Base-by-base conservation (phyloP, 1,140 invertebrate genomes). In the Ectropis grisescens region DNA sequence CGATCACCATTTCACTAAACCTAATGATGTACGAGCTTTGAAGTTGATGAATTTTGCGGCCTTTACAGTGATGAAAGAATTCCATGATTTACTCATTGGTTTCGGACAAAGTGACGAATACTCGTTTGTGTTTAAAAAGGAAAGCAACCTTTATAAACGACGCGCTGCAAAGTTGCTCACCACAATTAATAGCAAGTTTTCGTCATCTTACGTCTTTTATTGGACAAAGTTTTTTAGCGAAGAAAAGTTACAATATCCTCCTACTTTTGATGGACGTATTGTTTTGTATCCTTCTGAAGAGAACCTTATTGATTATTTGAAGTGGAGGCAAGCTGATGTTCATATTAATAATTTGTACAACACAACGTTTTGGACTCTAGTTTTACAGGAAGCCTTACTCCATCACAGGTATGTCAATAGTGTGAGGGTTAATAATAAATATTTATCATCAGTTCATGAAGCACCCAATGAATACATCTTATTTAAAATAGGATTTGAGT, bases 281-380 rank as follows among this genome's bases (percentile, higher is more conserved):
- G 87, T 98, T 13, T 76, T 97, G 1, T 98, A 98, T 84, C 96
- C 97, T 0, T 90, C 88, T 13, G 90, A 95, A 66, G 80, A 91
- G 55, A 96, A 95, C 81, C 75, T 98, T 11, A 86, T 90, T 36
- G 96, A 99, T 83, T 98, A 98, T 76, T 84, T 99, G 12, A 93
- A 92, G 61, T 98, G 97, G 97, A 85, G 97, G 46, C 97, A 99
- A 82, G 96, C 94, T 26, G 97, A 98, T 85, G 95, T 95, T 47
- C 97, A 99, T 62, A 93, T 99, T 10, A 99, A 99, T 79, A 99
- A 99, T 85, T 85, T 98, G 23, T 98, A 98, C 56, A 99, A 98
- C 68, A 98, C 96, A 2, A 91, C 91, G 42, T 99, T 98, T 83
- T 98, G 97, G 96, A 90, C 89, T 53, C 79, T 99, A 24, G 88